A percentile compares a stretch with the other conserved stretches of the same genome.
phyloP scores from a whole-genome alignment of 2,797 vertebrate genomes.

The Anabacerthia variegaticeps region DNA sequence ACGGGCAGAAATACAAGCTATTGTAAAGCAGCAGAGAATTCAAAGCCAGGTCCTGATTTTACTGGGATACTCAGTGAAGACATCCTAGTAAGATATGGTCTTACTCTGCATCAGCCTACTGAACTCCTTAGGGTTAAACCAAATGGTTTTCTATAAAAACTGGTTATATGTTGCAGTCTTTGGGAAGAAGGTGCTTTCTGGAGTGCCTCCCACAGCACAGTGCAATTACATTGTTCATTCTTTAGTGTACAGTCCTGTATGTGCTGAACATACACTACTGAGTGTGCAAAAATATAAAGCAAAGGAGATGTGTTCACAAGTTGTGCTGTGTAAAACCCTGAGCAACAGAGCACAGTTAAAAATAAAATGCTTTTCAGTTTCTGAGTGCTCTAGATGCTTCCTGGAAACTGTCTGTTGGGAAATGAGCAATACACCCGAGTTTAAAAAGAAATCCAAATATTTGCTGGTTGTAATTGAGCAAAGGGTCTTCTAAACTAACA shows the following conservation, averaged over 20 bases:
- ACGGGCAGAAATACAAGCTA: background rate
- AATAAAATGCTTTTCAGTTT: background rate
- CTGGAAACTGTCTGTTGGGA: background rate
- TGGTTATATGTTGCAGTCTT: background rate
- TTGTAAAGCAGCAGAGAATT: background rate
- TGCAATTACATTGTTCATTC: background rate
- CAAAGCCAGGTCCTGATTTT: background rate
- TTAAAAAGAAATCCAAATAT: background rate
- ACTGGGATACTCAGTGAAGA: background rate
- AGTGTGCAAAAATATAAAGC: background rate
- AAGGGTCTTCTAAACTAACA: background rate
- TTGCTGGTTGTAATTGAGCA: background rate
- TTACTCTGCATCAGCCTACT: background rate
- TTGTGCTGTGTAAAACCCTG: background rate
- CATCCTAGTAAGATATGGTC: background rate
- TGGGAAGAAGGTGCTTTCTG: background rate
- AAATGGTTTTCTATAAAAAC: background rate
- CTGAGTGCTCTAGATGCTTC: background rate
- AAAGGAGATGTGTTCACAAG: background rate
- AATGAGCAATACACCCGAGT: background rate
- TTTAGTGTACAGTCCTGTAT: background rate
- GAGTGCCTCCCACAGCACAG: background rate
- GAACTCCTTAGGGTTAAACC: background rate
- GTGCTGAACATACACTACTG: background rate
- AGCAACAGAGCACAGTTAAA: background rate